Percentiles rank a stretch among this genome's conserved stretches.
These are phyloP conservation scores for Galeruca laticollis DNA, from an alignment of 2,888 invertebrate species.

Conservation along the genomic window DNA sequence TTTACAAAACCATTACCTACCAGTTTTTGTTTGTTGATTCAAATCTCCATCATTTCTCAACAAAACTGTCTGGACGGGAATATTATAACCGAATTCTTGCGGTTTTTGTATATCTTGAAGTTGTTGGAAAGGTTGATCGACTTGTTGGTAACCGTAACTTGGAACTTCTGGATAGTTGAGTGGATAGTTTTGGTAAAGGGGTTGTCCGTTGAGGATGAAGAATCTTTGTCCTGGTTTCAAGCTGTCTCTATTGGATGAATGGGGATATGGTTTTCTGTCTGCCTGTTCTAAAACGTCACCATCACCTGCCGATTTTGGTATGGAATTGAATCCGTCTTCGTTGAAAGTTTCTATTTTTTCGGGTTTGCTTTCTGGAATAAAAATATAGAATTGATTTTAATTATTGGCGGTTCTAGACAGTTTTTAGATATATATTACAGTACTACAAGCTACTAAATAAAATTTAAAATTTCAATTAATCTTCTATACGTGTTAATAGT, in stretches of 20 bases:
- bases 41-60: slow-evolving; percentile 49
- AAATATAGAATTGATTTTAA: neutral
- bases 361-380: slow-evolving; percentile 55
- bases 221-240: slow-evolving; percentile 69
- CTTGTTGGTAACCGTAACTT: slow-evolving; percentile 38
- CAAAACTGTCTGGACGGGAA: slow-evolving; percentile 49
- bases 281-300: slow-evolving; percentile 55
- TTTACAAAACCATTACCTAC: neutral
- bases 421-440: too few relatives aligned
- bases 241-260: slow-evolving; percentile 47
- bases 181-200: slow-evolving; percentile 61
- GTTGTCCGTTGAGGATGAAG: slow-evolving; percentile 71
- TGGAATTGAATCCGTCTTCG: slow-evolving; percentile 51
- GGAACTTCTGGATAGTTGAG: slow-evolving; percentile 33
- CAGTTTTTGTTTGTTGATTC: slow-evolving; percentile 5
- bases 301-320: slow-evolving; percentile 47
- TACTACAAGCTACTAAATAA: too few relatives aligned
- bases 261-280: slow-evolving; percentile 47
- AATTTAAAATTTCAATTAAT: too few relatives aligned
- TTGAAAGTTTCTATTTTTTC: slow-evolving; percentile 64
- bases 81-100: slow-evolving; percentile 37
- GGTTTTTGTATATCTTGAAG: slow-evolving; percentile 35
- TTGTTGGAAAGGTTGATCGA: slow-evolving; percentile 36
- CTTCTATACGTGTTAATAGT: too few relatives aligned
- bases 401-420: too few relatives aligned